Conservation (phyloP, 64 coral and sea anemone genomes). For the Anthopleura sola region DNA sequence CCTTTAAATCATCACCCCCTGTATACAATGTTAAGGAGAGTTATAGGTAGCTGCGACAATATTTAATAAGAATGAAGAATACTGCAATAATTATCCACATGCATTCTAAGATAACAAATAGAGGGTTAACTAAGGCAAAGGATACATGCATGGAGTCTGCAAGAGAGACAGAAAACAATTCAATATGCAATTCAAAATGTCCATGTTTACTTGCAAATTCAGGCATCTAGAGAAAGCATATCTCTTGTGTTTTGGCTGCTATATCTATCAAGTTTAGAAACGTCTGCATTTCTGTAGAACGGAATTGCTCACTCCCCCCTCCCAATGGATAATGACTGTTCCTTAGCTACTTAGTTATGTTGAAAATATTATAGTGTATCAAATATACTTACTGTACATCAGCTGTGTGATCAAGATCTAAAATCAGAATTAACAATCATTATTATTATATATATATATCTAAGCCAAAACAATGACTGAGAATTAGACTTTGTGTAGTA, state of each 20-base stretch:
- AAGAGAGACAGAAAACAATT: constrained; percentile 19
- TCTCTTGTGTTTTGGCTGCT: too few species aligned
- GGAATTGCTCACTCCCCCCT: too few species aligned
- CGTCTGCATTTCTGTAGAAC: too few species aligned
- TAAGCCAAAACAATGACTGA: too few species aligned
- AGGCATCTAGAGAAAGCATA: too few species aligned
- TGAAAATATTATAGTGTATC: not conserved
- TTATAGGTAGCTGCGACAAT: not conserved
- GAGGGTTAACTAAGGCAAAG: constrained; percentile 10
- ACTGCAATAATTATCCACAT: not conserved
- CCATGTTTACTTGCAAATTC: too few species aligned
- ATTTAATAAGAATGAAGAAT: not conserved
- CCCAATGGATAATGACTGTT: too few species aligned
- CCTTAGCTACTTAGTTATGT: too few species aligned
- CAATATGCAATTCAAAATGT: not conserved
- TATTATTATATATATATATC: not conserved
- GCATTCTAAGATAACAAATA: too few species aligned
- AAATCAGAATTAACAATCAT: not conserved
- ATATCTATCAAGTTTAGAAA: too few species aligned
- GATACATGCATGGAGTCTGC: constrained; percentile 99
- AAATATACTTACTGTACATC: constrained; percentile 84
- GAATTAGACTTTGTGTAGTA: too few species aligned
- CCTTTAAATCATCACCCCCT: constrained; percentile 97
- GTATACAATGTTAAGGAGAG: not conserved
- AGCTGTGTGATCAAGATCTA: constrained; percentile 88